Base-by-base conservation (phyloP, 2,113 vertebrate species). In the Macaca mulatta region DNA sequence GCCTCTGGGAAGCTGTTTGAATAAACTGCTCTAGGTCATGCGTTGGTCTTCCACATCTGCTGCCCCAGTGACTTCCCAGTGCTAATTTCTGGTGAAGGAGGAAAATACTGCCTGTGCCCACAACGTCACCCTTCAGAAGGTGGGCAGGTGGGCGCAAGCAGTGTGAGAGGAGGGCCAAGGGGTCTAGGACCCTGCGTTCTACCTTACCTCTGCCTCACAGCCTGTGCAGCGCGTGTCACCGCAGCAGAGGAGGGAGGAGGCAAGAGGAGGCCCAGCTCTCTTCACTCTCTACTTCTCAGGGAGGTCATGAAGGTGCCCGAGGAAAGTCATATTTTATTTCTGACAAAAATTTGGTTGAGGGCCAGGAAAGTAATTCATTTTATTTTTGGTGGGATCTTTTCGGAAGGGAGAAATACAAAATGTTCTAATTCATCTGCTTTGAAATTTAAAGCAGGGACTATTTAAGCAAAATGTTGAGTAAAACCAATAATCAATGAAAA, bases 351-450 rank as follows among this genome's bases (percentile, higher is more conserved):
- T 82, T 95, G 82, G 74, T 72, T 4, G 5, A 27, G 12, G 59
- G 67, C 40, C 86, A 64, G 40, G 40, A 89, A 83, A 95, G 22
- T 40, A 91, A 95, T 94, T 59, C 59, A 64, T 85, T 75, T 57
- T 86, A 35, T 23, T 40, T 87, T 90, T 52, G 70, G 52, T 89
- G 80, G 75, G 64, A 75, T 92, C 20, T 70, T 90, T 94, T 50
- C 32, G 38, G 50, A 95, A 87, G 40, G 52, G 17, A 92, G 27
- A 79, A 84, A 92, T 70, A 83, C 40, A 96, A 57, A 96, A 69
- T 95, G 52, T 85, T 95, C 94, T 89, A 14, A 84, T 79, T 94
- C 50, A 48, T 82, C 85, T 86, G 52, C 94, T 96, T 94, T 96
- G 79, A 95, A 96, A 89, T 89, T 59, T 75, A 75, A 96, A 97